These are phyloP conservation scores for Hypercompe scribonia DNA, from an alignment of 2,888 invertebrate genomes.

Conservation along the genomic window DNA sequence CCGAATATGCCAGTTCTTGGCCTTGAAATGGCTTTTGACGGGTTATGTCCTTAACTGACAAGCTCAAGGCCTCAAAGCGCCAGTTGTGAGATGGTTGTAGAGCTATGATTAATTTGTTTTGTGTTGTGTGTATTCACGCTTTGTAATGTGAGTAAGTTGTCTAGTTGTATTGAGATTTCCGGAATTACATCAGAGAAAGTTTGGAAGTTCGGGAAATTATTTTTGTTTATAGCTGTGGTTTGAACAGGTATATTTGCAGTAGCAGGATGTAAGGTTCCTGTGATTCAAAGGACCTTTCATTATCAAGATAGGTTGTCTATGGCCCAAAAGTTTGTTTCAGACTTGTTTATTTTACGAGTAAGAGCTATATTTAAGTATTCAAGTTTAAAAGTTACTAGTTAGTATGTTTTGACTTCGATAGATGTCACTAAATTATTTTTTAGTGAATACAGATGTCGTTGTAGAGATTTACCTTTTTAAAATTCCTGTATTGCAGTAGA, in stretches of 20 bases:
- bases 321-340: neutral
- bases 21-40: neutral
- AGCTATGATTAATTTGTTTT: neutral
- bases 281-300: too few relatives aligned
- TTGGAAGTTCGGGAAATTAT: neutral
- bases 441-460: too few relatives aligned
- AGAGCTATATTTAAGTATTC: neutral
- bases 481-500: too few relatives aligned
- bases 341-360: neutral
- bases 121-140: neutral
- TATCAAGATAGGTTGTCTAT: neutral
- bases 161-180: neutral
- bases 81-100: neutral
- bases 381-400: neutral
- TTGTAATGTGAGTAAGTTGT: neutral
- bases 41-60: neutral
- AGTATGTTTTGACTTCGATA: neutral
- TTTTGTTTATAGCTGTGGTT: neutral
- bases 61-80: neutral
- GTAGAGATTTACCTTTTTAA: too few relatives aligned
- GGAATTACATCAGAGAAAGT: neutral
- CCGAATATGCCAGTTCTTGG: neutral
- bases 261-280: neutral
- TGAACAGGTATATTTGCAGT: neutral
- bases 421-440: neutral